Evolutionary conservation across 2,888 invertebrate species (phyloP).

Genomic region (Drosophila vallismaia): DNA sequence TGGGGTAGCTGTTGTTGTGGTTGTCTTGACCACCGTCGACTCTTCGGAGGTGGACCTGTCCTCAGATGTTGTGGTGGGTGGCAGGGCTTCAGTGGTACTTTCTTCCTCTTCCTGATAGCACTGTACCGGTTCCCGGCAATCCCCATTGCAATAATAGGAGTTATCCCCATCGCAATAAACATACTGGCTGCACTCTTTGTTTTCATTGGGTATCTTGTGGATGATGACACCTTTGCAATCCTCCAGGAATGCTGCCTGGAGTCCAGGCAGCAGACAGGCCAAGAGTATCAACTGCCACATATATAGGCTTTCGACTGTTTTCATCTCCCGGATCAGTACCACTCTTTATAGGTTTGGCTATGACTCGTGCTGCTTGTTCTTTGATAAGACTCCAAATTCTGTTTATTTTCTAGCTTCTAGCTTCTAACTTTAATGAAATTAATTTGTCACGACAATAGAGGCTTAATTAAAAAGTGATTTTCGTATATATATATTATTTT

Average conservation of each 20-base stretch:
- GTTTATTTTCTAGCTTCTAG: slow-evolving; percentile 53
- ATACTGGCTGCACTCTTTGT: slow-evolving; percentile 68
- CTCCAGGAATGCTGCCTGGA: slow-evolving; percentile 55
- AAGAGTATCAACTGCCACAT: slow-evolving; percentile 54
- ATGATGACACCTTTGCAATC: slow-evolving; percentile 71
- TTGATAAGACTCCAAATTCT: slow-evolving; percentile 59
- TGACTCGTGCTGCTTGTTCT: slow-evolving; percentile 7
- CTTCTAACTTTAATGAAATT: slow-evolving; percentile 34
- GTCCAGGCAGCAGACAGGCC: slow-evolving; percentile 45
- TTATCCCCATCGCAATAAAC: slow-evolving; percentile 75
- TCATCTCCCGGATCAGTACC: slow-evolving; percentile 8
- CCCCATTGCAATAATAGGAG: slow-evolving; percentile 73
- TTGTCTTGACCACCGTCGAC: not conserved
- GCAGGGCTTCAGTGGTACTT: not conserved
- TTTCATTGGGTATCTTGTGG: slow-evolving; percentile 56
- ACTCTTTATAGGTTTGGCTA: slow-evolving; percentile 56
- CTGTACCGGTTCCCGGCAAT: slow-evolving; percentile 53
- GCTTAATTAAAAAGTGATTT: slow-evolving; percentile 58
- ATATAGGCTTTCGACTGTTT: slow-evolving; percentile 48
- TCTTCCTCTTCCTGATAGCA: slow-evolving; percentile 34
- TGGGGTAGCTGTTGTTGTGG: slow-evolving; percentile 11
- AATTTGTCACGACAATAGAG: slow-evolving; percentile 38
- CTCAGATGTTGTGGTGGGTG: not conserved
- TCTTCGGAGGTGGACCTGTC: not conserved
- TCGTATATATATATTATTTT: not conserved